Evolutionary conservation across 1,140 invertebrate species (phyloP).

Genomic region (Copidosoma floridanum): DNA sequence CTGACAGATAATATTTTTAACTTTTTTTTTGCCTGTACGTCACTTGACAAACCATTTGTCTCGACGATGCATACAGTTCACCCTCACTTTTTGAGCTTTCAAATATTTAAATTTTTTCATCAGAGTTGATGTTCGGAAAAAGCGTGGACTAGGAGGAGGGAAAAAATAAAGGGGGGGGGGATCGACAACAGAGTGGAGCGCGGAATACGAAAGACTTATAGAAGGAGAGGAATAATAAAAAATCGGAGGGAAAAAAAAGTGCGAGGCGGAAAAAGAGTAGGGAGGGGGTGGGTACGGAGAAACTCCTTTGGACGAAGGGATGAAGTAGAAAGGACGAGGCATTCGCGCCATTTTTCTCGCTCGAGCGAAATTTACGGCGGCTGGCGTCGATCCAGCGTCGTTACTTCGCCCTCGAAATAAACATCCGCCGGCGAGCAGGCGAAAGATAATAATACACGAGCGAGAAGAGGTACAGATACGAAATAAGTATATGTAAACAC

Average conservation of each 20-base stretch:
- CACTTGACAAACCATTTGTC: no score
- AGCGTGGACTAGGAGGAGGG: background rate
- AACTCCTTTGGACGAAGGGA: conserved; percentile 19
- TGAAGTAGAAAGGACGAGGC: conserved; percentile 35
- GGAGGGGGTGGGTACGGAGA: conserved; percentile 15
- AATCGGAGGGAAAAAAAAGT: conserved; percentile 24
- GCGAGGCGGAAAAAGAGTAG: no score
- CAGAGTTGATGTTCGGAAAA: background rate
- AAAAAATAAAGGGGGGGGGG: background rate
- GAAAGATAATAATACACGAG: background rate
- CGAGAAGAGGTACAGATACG: background rate
- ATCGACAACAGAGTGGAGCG: background rate
- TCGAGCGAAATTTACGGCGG: conserved; percentile 50
- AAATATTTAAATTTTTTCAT: conserved; percentile 1
- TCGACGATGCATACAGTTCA: no score
- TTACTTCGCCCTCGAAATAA: conserved; percentile 55
- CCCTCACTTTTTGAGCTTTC: conserved; percentile 11
- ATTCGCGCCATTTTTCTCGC: conserved; percentile 54
- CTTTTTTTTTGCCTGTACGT: background rate
- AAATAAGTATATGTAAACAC: no score
- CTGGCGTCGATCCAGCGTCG: conserved; percentile 53
- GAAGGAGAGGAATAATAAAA: conserved; percentile 23
- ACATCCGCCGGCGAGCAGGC: conserved; percentile 36
- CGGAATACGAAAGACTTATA: conserved; percentile 11
- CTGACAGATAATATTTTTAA: conserved; percentile 11